phyloP scores from a whole-genome alignment of 2,113 vertebrate species.

The Melanerpes aurifrons region DNA sequence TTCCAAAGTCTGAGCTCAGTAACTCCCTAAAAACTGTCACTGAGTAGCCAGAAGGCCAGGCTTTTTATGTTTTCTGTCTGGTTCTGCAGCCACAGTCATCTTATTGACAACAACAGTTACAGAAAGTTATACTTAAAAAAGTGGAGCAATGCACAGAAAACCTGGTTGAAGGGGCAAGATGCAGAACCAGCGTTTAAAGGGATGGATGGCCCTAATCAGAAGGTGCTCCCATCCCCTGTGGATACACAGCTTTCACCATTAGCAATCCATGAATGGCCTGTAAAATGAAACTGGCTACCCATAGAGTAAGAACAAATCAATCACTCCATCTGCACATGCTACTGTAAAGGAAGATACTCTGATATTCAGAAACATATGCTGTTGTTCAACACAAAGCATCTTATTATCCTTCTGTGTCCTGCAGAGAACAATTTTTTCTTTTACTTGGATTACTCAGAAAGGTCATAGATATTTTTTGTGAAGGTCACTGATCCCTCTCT shows the following conservation, averaged over 20 bases:
- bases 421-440: neutral
- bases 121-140: neutral
- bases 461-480: neutral
- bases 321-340: neutral
- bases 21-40: neutral
- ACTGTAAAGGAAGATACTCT: neutral
- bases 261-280: neutral
- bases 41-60: neutral
- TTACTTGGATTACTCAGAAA: neutral
- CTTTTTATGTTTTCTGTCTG: neutral
- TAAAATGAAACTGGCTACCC: neutral
- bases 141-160: neutral
- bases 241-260: neutral
- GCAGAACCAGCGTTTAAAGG: neutral
- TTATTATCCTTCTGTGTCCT: neutral
- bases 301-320: neutral
- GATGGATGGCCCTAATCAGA: neutral
- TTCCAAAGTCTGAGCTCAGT: neutral
- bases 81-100: accelerated
- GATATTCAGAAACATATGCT: neutral
- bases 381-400: neutral
- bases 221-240: neutral
- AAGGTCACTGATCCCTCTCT: neutral
- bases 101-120: neutral
- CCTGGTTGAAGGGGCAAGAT: neutral